Base-by-base conservation (phyloP, 1,140 invertebrate genomes). In the Ceratina australensis region DNA sequence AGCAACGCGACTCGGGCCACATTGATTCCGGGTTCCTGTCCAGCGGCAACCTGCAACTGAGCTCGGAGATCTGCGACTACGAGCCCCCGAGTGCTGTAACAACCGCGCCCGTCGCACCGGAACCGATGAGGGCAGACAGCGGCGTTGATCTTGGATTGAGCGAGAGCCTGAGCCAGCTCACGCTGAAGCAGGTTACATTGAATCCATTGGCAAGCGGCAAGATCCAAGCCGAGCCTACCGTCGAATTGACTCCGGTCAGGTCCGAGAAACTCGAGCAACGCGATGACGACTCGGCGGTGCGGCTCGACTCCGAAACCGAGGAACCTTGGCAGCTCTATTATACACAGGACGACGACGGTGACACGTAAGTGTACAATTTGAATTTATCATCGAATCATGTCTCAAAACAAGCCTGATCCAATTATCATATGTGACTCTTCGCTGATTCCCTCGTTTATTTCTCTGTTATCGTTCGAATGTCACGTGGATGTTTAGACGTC, bases 331-430 rank as follows among this genome's bases (percentile, higher is more conserved):
- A 94, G 89, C 88, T 93, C 79, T 94, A 94, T 74, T 95, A 94
- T 86, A 89, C 93, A 75, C 94, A 94, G 82, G 94, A 95, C 86
- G 94, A 95, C 72, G 95, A 95, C 81, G 95, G 95, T 59, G 95
- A 96, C 87, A 96, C 95, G 95, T 95, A 93, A 95, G 95, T 95
- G 33, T 42, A 42, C 10, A 65, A 72, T 20, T 16, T 49, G 33
- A 8, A 0, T 42, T 57, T 8, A 12, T 71, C 16, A 15, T 2
- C 28, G 20, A 10, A 18, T 67, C 1, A 10, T 3, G 10, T 74
- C 20, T 22, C 8, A 20, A 72, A 50, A 60, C 33, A 60, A 72
- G 18, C 5, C 10, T 59, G 54, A 71, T 20, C 68, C 24, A 49
- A 16, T 18, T 63, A 33, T 20, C 8, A 1, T 16, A 2, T 10